These are phyloP conservation scores for Echiichthys vipera DNA, from an alignment of 2,797 vertebrate species.

Conservation along the genomic window DNA sequence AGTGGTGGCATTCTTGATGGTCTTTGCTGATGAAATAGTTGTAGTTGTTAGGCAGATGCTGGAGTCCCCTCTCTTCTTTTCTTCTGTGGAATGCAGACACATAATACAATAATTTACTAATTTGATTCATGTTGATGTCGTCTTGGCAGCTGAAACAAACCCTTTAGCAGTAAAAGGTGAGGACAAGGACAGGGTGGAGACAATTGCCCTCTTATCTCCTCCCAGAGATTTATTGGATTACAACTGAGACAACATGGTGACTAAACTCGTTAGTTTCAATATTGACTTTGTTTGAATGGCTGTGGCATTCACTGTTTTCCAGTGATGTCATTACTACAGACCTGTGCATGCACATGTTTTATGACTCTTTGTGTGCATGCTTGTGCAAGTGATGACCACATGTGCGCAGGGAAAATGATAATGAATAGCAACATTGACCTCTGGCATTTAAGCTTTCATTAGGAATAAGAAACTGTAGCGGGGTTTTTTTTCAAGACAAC, in stretches of 20 bases:
- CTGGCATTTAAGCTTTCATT: not conserved
- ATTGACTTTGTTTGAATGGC: conserved; percentile 8
- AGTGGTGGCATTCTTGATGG: conserved; percentile 11
- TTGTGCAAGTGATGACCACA: conserved; percentile 16
- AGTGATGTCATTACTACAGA: conserved; percentile 43
- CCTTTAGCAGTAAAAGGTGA: conserved; percentile 22
- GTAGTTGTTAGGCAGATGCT: conserved; percentile 16
- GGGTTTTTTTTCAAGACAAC: not conserved
- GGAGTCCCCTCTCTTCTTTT: conserved; percentile 3
- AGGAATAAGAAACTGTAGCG: not conserved
- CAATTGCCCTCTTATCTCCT: conserved; percentile 20
- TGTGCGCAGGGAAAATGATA: not conserved
- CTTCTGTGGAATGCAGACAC: conserved; percentile 36
- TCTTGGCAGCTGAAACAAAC: conserved; percentile 24
- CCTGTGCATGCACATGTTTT: conserved; percentile 37
- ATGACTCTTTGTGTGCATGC: conserved; percentile 7
- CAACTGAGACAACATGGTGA: conserved; percentile 8
- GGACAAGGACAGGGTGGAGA: conserved; percentile 19
- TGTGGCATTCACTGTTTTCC: conserved; percentile 19
- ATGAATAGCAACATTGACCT: conserved; percentile 19
- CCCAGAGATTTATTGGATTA: conserved; percentile 21
- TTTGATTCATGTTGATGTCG: conserved; percentile 32
- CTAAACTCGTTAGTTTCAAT: conserved; percentile 7
- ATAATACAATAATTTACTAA: conserved; percentile 50
- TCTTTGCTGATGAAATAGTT: conserved; percentile 33